A percentile compares a stretch with the other conserved stretches of the same genome.
Conservation (phyloP, 2,888 invertebrate genomes). For the Hyposoter didymator region DNA sequence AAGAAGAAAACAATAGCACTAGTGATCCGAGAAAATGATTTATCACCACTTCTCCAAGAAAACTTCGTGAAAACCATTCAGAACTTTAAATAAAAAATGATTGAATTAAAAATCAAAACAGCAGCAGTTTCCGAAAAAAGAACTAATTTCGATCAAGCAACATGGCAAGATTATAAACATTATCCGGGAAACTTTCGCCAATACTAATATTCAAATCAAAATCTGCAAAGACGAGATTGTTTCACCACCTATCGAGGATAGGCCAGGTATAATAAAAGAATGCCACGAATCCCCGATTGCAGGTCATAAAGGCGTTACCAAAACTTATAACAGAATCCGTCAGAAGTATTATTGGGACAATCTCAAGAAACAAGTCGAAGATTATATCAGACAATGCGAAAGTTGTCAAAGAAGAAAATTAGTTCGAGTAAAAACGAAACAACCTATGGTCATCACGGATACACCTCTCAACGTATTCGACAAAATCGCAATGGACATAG, state of each 20-base stretch:
- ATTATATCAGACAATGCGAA: conserved; percentile 63
- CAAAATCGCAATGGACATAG: conserved; percentile 62
- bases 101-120: conserved; percentile 8
- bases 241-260: neutral
- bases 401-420: conserved; percentile 67
- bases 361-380: conserved; percentile 62
- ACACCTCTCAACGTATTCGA: neutral
- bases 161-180: neutral
- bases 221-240: neutral
- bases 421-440: conserved; percentile 55
- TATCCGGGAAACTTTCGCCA: neutral
- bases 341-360: conserved; percentile 61
- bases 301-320: conserved; percentile 23
- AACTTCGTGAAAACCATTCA: conserved; percentile 6
- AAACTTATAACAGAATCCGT: conserved; percentile 53
- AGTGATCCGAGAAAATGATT: conserved; percentile 2
- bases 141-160: conserved; percentile 33
- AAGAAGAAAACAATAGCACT: conserved; percentile 28
- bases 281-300: conserved; percentile 1
- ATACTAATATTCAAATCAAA: neutral
- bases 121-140: conserved; percentile 43
- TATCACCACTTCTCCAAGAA: neutral
- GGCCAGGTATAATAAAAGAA: neutral
- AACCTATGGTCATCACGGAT: conserved; percentile 51
- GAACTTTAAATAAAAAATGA: conserved; percentile 35